Evolutionary conservation across 2,888 invertebrate species (phyloP).

Genomic region (Brassicogethes aeneus): DNA sequence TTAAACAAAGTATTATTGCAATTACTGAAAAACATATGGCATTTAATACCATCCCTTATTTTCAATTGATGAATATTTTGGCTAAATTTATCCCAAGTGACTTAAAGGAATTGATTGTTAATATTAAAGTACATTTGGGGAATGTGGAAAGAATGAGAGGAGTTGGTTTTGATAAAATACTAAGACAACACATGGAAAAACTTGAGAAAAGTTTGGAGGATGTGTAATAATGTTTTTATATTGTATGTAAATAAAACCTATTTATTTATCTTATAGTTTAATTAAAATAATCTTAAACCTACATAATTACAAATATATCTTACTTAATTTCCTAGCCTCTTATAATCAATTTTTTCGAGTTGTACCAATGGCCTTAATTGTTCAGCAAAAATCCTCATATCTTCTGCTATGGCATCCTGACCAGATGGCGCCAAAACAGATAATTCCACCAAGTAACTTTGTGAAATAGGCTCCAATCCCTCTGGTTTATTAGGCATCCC

Average conservation of each 20-base stretch:
- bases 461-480: conserved; percentile 74
- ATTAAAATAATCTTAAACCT: no score
- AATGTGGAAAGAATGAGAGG: conserved; percentile 41
- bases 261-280: not conserved
- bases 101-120: conserved; percentile 30
- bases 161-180: conserved; percentile 39
- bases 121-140: conserved; percentile 34
- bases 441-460: conserved; percentile 88
- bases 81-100: conserved; percentile 32
- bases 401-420: conserved; percentile 91
- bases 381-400: conserved; percentile 91
- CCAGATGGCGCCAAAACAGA: conserved; percentile 84
- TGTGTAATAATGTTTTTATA: not conserved
- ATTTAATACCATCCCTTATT: conserved; percentile 38
- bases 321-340: conserved; percentile 47
- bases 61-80: conserved; percentile 35
- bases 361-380: conserved; percentile 86
- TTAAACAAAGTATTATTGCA: conserved; percentile 26
- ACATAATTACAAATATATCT: not conserved
- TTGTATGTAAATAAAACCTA: not conserved
- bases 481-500: conserved; percentile 61
- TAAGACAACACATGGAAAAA: conserved; percentile 34
- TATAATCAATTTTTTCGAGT: conserved; percentile 88
- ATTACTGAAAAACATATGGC: conserved; percentile 41
- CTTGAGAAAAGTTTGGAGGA: conserved; percentile 20